Conservation (phyloP, 2,888 invertebrate species). For the Megamerina dolium region DNA sequence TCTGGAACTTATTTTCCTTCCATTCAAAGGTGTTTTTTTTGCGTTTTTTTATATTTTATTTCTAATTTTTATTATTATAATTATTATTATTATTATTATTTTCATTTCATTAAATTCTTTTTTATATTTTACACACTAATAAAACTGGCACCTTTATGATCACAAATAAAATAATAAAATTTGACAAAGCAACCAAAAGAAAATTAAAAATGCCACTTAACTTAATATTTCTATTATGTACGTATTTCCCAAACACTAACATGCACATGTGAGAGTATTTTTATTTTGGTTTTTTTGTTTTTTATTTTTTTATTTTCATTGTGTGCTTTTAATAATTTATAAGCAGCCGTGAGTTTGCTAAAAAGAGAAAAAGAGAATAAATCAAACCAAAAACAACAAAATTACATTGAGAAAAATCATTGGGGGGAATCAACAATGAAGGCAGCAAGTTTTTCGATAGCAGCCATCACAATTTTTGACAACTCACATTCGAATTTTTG, state of each 20-base stretch:
- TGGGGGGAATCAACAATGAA: too few relatives aligned
- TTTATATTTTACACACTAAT: too few relatives aligned
- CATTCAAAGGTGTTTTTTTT: too few relatives aligned
- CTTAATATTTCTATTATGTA: not conserved
- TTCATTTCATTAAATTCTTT: too few relatives aligned
- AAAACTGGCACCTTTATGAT: constrained; percentile 19
- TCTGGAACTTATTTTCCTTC: too few relatives aligned
- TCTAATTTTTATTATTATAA: too few relatives aligned
- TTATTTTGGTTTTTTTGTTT: not conserved
- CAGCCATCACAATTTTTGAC: too few relatives aligned
- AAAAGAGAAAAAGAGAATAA: constrained; percentile 1
- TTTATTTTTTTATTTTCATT: not conserved
- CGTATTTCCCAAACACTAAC: not conserved
- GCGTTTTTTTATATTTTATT: too few relatives aligned
- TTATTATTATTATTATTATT: too few relatives aligned
- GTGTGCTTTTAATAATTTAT: constrained; percentile 11
- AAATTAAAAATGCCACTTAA: constrained; percentile 7
- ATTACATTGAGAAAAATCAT: not conserved
- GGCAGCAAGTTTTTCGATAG: too few relatives aligned
- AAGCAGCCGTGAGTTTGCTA: constrained; percentile 5
- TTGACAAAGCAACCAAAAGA: too few relatives aligned
- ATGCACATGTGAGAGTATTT: not conserved
- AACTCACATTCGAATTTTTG: too few relatives aligned
- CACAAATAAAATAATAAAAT: constrained; percentile 16
- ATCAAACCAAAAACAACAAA: not conserved